A percentile compares a stretch with the other conserved stretches of the same genome.
These are phyloP conservation scores for Oryzias javanicus DNA, from an alignment of 2,113 vertebrate species.

Conservation along the genomic window DNA sequence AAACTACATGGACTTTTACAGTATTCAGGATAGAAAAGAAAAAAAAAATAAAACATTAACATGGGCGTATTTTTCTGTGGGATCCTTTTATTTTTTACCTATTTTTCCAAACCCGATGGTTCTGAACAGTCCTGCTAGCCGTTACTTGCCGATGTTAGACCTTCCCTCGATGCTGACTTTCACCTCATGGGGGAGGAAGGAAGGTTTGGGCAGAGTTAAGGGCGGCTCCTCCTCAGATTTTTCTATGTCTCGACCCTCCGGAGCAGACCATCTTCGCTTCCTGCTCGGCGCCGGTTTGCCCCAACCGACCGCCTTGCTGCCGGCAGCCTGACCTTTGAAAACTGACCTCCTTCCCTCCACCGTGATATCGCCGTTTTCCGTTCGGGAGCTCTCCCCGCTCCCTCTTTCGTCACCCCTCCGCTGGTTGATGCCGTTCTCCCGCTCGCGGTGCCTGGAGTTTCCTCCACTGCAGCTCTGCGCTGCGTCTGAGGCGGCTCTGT, in stretches of 20 bases:
- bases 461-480: constrained; percentile 68
- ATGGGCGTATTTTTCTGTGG: constrained; percentile 51
- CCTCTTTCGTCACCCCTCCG: constrained; percentile 40
- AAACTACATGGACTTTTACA: constrained; percentile 88
- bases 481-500: constrained; percentile 74
- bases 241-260: constrained; percentile 93
- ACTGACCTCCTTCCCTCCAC: constrained; percentile 81
- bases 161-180: constrained; percentile 99
- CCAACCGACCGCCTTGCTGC: constrained; percentile 75
- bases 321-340: constrained; percentile 59
- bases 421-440: constrained; percentile 90
- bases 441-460: constrained; percentile 79
- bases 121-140: constrained; percentile 53
- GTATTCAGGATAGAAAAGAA: constrained; percentile 84
- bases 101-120: constrained; percentile 35
- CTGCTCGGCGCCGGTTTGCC: constrained; percentile 79
- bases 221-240: constrained; percentile 92
- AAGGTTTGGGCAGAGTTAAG: constrained; percentile 93
- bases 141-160: constrained; percentile 96
- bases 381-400: constrained; percentile 60
- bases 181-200: constrained; percentile 97
- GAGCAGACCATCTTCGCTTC: constrained; percentile 98
- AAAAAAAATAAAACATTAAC: constrained; percentile 60
- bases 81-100: constrained; percentile 32
- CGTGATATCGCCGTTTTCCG: constrained; percentile 90